These are phyloP conservation scores for Cheirogaleus medius DNA, from an alignment of 2,113 vertebrate species.

Conservation along the genomic window DNA sequence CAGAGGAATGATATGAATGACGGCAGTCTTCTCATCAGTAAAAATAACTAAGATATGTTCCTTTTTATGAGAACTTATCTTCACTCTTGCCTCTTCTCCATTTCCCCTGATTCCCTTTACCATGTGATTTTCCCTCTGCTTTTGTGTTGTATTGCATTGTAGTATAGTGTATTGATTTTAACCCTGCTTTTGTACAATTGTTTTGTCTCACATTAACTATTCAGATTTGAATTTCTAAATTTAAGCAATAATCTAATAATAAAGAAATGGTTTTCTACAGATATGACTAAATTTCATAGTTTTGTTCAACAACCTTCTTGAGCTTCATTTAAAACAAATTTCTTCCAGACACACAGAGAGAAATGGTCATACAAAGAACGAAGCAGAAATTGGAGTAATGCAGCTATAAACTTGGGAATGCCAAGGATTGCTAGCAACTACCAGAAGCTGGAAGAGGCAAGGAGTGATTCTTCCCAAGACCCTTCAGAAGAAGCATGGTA, in stretches of 20 bases:
- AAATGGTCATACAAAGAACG: background rate
- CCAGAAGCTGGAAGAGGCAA: background rate
- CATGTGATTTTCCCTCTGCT: background rate
- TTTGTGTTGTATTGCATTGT: background rate
- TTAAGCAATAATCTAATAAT: slow-evolving; percentile 12
- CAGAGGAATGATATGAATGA: too few relatives aligned
- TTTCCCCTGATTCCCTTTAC: background rate
- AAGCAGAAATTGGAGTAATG: background rate
- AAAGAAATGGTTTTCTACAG: background rate
- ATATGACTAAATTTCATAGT: background rate
- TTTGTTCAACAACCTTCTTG: background rate
- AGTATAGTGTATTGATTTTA: background rate
- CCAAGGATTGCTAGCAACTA: background rate
- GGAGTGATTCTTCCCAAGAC: background rate
- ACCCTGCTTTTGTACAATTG: background rate
- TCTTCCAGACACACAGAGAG: too few relatives aligned
- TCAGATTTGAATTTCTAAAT: background rate
- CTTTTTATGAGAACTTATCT: background rate
- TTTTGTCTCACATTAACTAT: background rate
- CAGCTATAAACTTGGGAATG: background rate
- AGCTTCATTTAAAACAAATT: background rate
- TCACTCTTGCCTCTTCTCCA: background rate
- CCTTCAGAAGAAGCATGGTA: background rate
- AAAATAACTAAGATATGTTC: background rate
- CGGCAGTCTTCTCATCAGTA: background rate